phyloP scores from a whole-genome alignment of 2,888 invertebrate species.

The Napeogenes sylphis region DNA sequence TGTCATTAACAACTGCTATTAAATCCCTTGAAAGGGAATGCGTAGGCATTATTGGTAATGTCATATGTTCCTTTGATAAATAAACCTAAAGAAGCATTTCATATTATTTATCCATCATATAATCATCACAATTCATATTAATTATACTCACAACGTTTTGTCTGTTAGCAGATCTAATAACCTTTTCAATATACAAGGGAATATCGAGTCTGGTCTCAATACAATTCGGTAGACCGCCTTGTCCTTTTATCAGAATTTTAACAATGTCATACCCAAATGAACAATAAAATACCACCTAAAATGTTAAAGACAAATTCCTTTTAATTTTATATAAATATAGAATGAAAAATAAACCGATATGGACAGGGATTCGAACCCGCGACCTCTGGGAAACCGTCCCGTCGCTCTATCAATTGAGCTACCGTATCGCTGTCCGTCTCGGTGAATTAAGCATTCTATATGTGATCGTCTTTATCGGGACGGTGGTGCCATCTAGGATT shows the following conservation, averaged over 20 bases:
- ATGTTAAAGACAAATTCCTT: neutral
- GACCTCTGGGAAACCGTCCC: too few relatives aligned
- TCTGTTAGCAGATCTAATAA: slow-evolving; percentile 53
- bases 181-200: slow-evolving; percentile 54
- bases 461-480: too few relatives aligned
- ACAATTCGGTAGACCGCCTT: slow-evolving; percentile 69
- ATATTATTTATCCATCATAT: neutral
- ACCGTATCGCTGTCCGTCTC: too few relatives aligned
- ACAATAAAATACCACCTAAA: slow-evolving; percentile 54
- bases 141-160: slow-evolving; percentile 48
- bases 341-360: too few relatives aligned
- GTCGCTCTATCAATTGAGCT: too few relatives aligned
- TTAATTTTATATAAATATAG: too few relatives aligned
- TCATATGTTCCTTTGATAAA: slow-evolving; percentile 61
- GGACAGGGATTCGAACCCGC: too few relatives aligned
- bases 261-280: slow-evolving; percentile 67
- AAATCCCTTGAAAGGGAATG: slow-evolving; percentile 65
- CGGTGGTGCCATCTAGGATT: too few relatives aligned
- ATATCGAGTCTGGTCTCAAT: slow-evolving; percentile 63
- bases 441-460: too few relatives aligned
- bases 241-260: slow-evolving; percentile 61
- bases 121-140: neutral
- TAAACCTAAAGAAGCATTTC: slow-evolving; percentile 48
- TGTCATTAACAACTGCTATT: slow-evolving; percentile 63
- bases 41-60: slow-evolving; percentile 60